phyloP scores from a whole-genome alignment of 2,888 invertebrate species.

The Trichopoda pennipes region DNA sequence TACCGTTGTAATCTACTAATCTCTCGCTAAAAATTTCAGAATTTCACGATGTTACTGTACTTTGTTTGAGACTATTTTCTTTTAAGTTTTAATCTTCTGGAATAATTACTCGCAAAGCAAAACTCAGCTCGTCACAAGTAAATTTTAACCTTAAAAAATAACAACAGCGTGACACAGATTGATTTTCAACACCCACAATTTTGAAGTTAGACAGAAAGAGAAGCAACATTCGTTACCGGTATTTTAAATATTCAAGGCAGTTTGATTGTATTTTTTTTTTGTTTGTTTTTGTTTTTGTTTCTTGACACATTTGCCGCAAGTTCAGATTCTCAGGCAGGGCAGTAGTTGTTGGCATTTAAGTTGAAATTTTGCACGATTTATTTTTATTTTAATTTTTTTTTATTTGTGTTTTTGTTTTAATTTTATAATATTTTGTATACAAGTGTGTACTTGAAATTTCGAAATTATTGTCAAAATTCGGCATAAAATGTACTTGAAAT shows the following conservation, averaged over 20 bases:
- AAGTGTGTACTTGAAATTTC: conserved; percentile 65
- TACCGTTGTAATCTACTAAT: no score
- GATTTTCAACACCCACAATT: conserved; percentile 24
- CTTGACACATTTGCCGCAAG: background rate
- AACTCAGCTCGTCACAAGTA: no score
- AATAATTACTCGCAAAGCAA: no score
- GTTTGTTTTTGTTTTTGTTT: no score
- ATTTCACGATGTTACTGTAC: no score
- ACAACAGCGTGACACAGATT: no score
- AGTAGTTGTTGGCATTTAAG: conserved; percentile 23
- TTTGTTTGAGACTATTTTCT: no score
- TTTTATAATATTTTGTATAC: conserved; percentile 18
- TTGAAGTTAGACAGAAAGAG: background rate
- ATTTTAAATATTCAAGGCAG: conserved; percentile 57
- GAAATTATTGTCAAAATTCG: conserved; percentile 64
- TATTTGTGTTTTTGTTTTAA: conserved; percentile 5
- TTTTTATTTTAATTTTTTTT: conserved; percentile 23
- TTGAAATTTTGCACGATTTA: conserved; percentile 54
- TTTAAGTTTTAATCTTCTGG: no score
- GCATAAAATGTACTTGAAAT: conserved; percentile 65
- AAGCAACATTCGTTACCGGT: conserved; percentile 15
- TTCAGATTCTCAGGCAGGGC: conserved; percentile 37
- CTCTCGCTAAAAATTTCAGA: no score
- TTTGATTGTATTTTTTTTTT: conserved; percentile 25
- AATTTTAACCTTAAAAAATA: no score